Base-by-base conservation (phyloP, 2,113 vertebrate genomes). In the Ictalurus furcatus region DNA sequence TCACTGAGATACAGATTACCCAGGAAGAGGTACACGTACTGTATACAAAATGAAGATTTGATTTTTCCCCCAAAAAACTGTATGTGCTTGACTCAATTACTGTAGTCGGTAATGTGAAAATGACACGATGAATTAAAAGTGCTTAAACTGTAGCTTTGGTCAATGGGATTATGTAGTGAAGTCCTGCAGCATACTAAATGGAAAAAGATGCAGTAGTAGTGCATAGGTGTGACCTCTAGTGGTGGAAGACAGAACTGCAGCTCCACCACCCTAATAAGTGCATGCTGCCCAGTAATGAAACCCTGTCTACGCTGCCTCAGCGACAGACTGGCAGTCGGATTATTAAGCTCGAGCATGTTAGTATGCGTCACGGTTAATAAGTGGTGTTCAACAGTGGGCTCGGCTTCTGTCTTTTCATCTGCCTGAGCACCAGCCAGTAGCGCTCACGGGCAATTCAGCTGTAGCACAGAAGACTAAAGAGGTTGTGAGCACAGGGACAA, bases 361-460 rank as follows among this genome's bases (percentile, higher is more conserved):
- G 74, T 83, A 48, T 88, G 84, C 69, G 59, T 90, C 21, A n/a
- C 58, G 84, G 83, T 58, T 91, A 89, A 87, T 89, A 71, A 89
- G 63, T 87, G 88, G 88, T 91, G 92, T 92, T 93, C 91, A 93
- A 91, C 93, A 85, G 92, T 94, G 94, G 90, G 93, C 92, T 92
- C 89, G 78, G 84, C 87, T 92, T 93, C 54, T 85, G 86, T 81
- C 80, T 85, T 52, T 84, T 74, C 59, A 85, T 80, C 78, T 88
- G 89, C 82, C 28, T 88, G 30, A 83, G 30, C 30, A 11, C 61
- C 19, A 83, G 56, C 4, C 71, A 4, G 71, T 40, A 74, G 34
- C 21, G 6, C 71, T 40, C 37, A 23, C 4, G 19, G 17, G 7
- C 12, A 74, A 44, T 34, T 34, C 30, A 19, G 16, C 63, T 8